phyloP scores from a whole-genome alignment of 2,888 invertebrate species.

The Cepaea hortensis region DNA sequence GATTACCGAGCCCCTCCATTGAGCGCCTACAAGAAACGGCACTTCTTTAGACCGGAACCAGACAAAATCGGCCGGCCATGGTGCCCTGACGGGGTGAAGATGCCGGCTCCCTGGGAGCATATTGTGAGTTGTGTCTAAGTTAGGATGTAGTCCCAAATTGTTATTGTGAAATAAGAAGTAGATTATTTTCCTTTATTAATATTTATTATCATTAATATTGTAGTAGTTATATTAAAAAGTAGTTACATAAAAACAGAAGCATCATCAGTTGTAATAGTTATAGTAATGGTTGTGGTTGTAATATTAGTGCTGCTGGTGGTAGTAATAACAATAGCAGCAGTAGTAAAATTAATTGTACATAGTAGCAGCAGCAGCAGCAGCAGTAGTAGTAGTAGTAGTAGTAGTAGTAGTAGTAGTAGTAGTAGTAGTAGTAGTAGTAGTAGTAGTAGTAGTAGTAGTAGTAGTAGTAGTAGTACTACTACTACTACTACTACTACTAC shows the following conservation, averaged over 20 bases:
- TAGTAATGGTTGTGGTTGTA: too few species aligned
- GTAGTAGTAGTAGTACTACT: neutral
- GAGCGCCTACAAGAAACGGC: conserved; percentile 6
- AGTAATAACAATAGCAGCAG: too few species aligned
- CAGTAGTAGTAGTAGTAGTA: neutral
- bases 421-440: neutral
- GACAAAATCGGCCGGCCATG: conserved; percentile 32
- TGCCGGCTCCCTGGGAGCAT: neutral
- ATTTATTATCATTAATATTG: too few species aligned
- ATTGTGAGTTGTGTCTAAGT: neutral
- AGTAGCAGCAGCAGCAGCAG: too few species aligned
- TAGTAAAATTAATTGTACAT: too few species aligned
- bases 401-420: neutral
- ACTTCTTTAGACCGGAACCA: conserved; percentile 24
- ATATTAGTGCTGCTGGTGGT: too few species aligned
- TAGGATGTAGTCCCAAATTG: too few species aligned
- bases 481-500: neutral
- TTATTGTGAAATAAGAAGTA: too few species aligned
- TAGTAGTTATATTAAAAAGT: too few species aligned
- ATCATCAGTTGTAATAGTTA: too few species aligned
- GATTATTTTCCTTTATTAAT: too few species aligned
- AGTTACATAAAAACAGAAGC: too few species aligned
- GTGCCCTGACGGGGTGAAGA: conserved; percentile 6
- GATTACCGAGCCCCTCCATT: conserved; percentile 1
- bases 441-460: neutral